Evolutionary conservation across 2,113 vertebrate species (phyloP).

Genomic region (Ictalurus punctatus): DNA sequence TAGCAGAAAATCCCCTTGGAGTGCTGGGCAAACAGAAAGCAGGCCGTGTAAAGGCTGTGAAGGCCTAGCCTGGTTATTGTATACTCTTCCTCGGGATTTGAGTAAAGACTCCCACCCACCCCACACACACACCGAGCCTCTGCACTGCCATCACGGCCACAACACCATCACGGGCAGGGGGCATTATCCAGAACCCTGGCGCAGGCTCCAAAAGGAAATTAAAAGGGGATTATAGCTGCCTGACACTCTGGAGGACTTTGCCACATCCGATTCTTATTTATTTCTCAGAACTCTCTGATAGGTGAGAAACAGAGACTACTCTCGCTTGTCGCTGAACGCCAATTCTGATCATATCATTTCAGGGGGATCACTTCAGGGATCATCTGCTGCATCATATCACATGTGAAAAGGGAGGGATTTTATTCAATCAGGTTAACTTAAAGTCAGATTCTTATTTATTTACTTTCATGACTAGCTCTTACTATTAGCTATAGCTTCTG

Average conservation of each 20-base stretch:
- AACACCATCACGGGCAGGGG: slow-evolving; percentile 81
- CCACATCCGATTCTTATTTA: slow-evolving; percentile 69
- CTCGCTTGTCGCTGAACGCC: not conserved
- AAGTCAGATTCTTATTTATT: not conserved
- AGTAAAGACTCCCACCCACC: slow-evolving; percentile 81
- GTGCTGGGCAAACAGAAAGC: slow-evolving; percentile 96
- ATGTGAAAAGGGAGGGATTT: slow-evolving; percentile 16
- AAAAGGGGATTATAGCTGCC: slow-evolving; percentile 88
- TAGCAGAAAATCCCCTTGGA: slow-evolving; percentile 92
- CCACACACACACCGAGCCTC: slow-evolving; percentile 77
- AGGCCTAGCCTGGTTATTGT: slow-evolving; percentile 94
- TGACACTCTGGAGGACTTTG: slow-evolving; percentile 70
- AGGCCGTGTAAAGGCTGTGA: slow-evolving; percentile 76
- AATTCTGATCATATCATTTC: slow-evolving; percentile 27
- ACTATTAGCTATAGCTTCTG: not conserved
- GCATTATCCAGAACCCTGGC: slow-evolving; percentile 88
- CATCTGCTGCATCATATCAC: slow-evolving; percentile 2
- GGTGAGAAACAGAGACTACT: not conserved
- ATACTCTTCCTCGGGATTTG: slow-evolving; percentile 92
- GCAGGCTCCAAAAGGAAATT: slow-evolving; percentile 97
- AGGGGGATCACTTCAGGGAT: slow-evolving; percentile 15
- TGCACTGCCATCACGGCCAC: slow-evolving; percentile 78
- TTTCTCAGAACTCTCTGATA: slow-evolving; percentile 57
- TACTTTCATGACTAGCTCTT: not conserved
- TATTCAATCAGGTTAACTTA: slow-evolving; percentile 10